Conservation (phyloP, 1,140 invertebrate genomes). For the Varroa destructor region DNA sequence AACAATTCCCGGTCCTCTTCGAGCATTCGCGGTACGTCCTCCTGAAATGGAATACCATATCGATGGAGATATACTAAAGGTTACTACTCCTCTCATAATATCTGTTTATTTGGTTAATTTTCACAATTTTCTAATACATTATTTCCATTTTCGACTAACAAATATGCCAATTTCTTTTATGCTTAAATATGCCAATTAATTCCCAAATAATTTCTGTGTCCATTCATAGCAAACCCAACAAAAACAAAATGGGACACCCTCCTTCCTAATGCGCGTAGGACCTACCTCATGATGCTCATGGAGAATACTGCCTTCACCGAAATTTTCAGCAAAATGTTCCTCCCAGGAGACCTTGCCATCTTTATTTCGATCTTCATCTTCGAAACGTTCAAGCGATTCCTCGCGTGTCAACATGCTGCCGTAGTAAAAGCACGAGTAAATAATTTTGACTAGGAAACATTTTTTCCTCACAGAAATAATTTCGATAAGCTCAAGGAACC, state of each 20-base stretch:
- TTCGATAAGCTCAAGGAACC: no score
- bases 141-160: background rate
- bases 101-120: background rate
- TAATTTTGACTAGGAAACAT: no score
- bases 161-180: background rate
- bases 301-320: constrained; percentile 46
- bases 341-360: constrained; percentile 37
- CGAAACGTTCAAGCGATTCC: constrained; percentile 68
- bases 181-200: no score
- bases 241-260: constrained; percentile 15
- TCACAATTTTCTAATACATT: constrained; percentile 30
- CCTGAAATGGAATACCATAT: constrained; percentile 15
- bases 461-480: no score
- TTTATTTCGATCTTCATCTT: constrained; percentile 58
- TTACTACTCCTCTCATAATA: background rate
- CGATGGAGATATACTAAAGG: no score
- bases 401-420: constrained; percentile 48
- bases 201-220: no score
- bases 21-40: constrained; percentile 39
- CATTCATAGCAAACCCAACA: no score
- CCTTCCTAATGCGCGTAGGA: background rate
- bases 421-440: no score
- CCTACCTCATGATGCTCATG: constrained; percentile 44
- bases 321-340: constrained; percentile 61
- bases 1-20: constrained; percentile 72